Base-by-base conservation (phyloP, 2,888 invertebrate genomes). In the Monopis laevigella region DNA sequence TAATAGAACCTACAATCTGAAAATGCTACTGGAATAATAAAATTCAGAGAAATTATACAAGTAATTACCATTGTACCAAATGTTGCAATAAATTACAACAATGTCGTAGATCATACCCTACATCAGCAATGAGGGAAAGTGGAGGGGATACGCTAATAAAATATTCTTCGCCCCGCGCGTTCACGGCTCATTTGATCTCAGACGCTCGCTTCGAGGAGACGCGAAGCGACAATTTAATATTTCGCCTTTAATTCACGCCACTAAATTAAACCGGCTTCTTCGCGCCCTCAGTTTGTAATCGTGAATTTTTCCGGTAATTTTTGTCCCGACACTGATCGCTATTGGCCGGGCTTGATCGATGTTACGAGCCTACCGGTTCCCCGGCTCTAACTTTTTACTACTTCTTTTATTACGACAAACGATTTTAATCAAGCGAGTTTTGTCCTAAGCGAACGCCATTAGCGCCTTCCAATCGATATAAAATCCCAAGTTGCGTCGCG, bases 341-440 rank as follows among this genome's bases (percentile, higher is more conserved):
- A 69, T 27, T 16, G 39, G 21, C 18, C 11, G 65, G 66, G 59
- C 32, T 17, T 73, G 77, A 77, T 75, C 74, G 73, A 78, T 75
- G 73, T 74, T 65, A 77, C 70, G 65, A 62, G 70, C 72, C 72
- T 70, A 75, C 72, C 67, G 66, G 64, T 65, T 62, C 58, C 56
- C 61, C 63, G 70, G 72, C 62, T 77, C 71, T 78, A 73, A 77
- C 77, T 72, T 78, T 80, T 78, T 78, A 80, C 66, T 71, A 58
- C 69, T 66, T 56, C 63, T 75, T 80, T 78, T 77, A 78, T 80
- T 80, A 75, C 78, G 68, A 77, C 78, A 75, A 77, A 78, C 77
- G 80, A 74, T 78, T 78, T 80, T 80, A 78, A 80, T 80, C 78
- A 77, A 80, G 73, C 67, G 67, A 69, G 70, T 77, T 77, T 78